Percentiles rank a stretch among this genome's conserved stretches.
phyloP scores from a whole-genome alignment of 2,888 invertebrate genomes.

The Heteromurus nitidus region DNA sequence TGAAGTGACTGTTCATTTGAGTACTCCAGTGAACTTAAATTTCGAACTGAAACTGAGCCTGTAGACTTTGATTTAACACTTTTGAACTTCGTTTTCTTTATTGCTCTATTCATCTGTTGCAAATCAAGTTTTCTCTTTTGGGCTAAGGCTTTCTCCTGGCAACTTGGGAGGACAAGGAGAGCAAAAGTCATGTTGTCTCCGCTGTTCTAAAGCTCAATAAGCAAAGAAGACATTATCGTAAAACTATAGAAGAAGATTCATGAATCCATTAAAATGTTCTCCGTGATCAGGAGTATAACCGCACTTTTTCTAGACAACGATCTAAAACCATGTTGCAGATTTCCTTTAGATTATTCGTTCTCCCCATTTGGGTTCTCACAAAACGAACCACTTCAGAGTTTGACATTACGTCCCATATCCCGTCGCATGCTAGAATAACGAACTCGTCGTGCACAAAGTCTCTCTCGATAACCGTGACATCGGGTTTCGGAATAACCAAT shows the following conservation, averaged over 20 bases:
- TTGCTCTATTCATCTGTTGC: background rate
- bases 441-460: slow-evolving; percentile 19
- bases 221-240: too few species aligned
- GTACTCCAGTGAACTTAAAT: too few species aligned
- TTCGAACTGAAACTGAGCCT: background rate
- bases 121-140: slow-evolving; percentile 35
- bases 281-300: too few species aligned
- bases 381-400: slow-evolving; percentile 34
- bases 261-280: too few species aligned
- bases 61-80: background rate
- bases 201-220: too few species aligned
- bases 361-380: slow-evolving; percentile 28
- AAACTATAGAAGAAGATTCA: too few species aligned
- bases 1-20: too few species aligned
- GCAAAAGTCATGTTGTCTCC: too few species aligned
- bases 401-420: slow-evolving; percentile 50
- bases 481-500: slow-evolving; percentile 50
- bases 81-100: background rate
- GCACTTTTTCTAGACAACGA: slow-evolving; percentile 32
- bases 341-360: slow-evolving; percentile 9
- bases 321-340: slow-evolving; percentile 44
- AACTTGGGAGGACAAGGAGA: too few species aligned
- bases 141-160: too few species aligned
- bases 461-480: slow-evolving; percentile 43
- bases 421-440: slow-evolving; percentile 52